Percentiles rank a stretch among this genome's conserved stretches.
Conservation (phyloP, 2,888 invertebrate genomes). For the Ditylenchus weischeri region DNA sequence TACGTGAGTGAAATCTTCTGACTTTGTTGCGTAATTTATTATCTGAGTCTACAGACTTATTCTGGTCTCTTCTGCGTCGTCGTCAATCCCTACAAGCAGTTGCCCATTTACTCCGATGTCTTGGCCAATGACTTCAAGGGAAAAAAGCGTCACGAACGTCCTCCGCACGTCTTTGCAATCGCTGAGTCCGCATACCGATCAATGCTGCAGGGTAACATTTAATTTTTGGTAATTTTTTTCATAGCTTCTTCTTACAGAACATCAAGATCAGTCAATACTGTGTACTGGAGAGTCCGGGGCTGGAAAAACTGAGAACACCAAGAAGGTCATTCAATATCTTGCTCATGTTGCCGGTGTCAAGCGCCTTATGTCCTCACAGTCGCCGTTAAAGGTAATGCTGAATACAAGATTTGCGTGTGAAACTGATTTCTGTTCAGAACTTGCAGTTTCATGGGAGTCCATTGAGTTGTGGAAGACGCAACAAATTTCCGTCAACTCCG, state of each 20-base stretch:
- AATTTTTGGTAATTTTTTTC: slow-evolving; percentile 11
- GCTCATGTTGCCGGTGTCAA: slow-evolving; percentile 94
- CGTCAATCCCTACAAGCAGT: slow-evolving; percentile 89
- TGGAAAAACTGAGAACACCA: slow-evolving; percentile 99
- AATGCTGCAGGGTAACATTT: slow-evolving; percentile 84
- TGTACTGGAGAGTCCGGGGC: slow-evolving; percentile 99
- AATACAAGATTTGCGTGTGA: too few relatives aligned
- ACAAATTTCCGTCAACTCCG: too few relatives aligned
- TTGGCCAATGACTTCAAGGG: slow-evolving; percentile 99
- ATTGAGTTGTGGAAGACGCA: too few relatives aligned
- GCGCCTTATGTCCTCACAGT: slow-evolving; percentile 21
- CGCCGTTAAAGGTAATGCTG: slow-evolving; percentile 25
- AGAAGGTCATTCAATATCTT: slow-evolving; percentile 99
- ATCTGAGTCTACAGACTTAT: slow-evolving; percentile 78
- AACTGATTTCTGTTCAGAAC: too few relatives aligned
- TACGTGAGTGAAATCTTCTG: slow-evolving; percentile 77
- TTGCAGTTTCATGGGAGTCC: too few relatives aligned
- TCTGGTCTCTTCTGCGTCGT: slow-evolving; percentile 99
- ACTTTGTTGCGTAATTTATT: background rate
- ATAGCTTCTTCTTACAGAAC: slow-evolving; percentile 70
- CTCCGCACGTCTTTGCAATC: slow-evolving; percentile 98
- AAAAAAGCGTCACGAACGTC: slow-evolving; percentile 89
- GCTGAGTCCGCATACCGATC: slow-evolving; percentile 97
- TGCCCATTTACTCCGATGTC: slow-evolving; percentile 98
- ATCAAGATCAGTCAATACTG: slow-evolving; percentile 97